Conservation (phyloP, 2,888 invertebrate species). For the Drosophila fungiperda region DNA sequence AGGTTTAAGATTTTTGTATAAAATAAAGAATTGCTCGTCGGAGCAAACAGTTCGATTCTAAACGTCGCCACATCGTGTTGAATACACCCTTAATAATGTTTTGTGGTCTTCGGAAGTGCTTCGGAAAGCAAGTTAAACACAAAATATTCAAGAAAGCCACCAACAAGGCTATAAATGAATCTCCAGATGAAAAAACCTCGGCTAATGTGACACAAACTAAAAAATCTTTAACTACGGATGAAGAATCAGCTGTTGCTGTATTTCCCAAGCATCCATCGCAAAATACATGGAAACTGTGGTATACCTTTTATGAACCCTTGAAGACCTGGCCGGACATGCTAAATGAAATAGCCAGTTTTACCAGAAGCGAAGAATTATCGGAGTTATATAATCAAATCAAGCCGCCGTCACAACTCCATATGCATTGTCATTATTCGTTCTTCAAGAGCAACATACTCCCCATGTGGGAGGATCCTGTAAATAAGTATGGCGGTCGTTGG, state of each 20-base stretch:
- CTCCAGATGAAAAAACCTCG: background rate
- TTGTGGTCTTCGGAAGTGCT: background rate
- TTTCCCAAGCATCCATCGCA: background rate
- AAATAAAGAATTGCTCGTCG: too few relatives aligned
- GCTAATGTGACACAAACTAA: background rate
- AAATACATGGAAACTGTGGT: constrained; percentile 2
- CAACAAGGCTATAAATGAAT: background rate
- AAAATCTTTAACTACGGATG: background rate
- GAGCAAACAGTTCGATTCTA: too few relatives aligned
- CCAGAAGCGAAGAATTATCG: background rate
- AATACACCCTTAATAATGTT: background rate
- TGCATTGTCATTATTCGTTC: background rate
- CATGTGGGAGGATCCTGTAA: constrained; percentile 4
- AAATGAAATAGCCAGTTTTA: background rate
- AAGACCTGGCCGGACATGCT: constrained; percentile 3
- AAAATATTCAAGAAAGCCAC: background rate
- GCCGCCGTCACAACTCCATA: background rate
- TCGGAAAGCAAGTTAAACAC: background rate
- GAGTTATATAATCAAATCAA: background rate
- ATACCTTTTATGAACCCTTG: background rate
- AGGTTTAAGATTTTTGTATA: too few relatives aligned
- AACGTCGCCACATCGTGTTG: too few relatives aligned
- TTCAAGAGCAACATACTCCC: constrained; percentile 8
- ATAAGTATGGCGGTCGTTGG: constrained; percentile 6
- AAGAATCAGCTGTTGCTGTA: too few relatives aligned